phyloP scores from a whole-genome alignment of 2,888 invertebrate species.

The Cartodere bifasciata region DNA sequence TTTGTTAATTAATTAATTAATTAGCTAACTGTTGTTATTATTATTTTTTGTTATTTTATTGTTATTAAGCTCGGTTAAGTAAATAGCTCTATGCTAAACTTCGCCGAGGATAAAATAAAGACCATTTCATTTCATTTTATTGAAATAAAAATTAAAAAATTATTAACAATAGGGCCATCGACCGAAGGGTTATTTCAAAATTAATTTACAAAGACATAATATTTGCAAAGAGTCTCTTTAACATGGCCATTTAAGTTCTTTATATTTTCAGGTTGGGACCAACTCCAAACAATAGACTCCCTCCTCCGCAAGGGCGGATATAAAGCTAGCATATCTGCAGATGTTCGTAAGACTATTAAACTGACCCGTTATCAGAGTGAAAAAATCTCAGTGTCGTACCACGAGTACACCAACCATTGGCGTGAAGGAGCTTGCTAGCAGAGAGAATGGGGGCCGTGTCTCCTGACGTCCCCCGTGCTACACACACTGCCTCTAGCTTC shows the following conservation, averaged over 20 bases:
- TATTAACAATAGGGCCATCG: too few relatives aligned
- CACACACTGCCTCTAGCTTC: conserved; percentile 12
- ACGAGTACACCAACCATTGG: conserved; percentile 62
- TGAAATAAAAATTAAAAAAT: too few relatives aligned
- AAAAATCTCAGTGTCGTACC: conserved; percentile 81
- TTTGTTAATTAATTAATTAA: too few relatives aligned
- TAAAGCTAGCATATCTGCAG: conserved; percentile 80
- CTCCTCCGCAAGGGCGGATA: conserved; percentile 94
- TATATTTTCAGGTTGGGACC: conserved; percentile 83
- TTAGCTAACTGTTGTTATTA: too few relatives aligned
- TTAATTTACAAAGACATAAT: too few relatives aligned
- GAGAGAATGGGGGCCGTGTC: conserved; percentile 44
- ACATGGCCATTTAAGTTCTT: conserved; percentile 1
- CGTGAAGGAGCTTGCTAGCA: conserved; percentile 62
- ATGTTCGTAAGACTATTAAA: conserved; percentile 79
- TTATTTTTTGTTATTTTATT: too few relatives aligned
- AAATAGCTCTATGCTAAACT: too few relatives aligned
- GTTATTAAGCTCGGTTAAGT: too few relatives aligned
- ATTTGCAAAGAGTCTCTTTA: neutral
- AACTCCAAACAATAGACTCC: conserved; percentile 95
- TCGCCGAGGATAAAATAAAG: too few relatives aligned
- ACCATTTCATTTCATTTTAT: too few relatives aligned
- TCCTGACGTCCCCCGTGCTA: conserved; percentile 27
- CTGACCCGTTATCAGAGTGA: conserved; percentile 95
- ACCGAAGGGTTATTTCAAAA: too few relatives aligned